Percentiles rank a stretch among this genome's conserved stretches.
Conservation (phyloP, 2,888 invertebrate species). For the Sabatieria punctata region DNA sequence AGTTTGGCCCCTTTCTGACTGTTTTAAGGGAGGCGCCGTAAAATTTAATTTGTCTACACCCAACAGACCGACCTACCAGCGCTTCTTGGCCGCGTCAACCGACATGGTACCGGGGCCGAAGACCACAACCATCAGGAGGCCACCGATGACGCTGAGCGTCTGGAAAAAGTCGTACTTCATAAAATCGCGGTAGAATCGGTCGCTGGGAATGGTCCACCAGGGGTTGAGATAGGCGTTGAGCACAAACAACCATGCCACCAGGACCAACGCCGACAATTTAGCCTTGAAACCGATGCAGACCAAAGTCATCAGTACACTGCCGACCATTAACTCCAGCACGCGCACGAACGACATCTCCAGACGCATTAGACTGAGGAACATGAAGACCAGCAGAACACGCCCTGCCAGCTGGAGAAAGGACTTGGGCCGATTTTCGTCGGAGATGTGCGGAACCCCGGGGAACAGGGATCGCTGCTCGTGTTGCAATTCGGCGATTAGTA, state of each 20-base stretch:
- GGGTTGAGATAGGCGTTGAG: conserved; percentile 95
- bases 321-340: conserved; percentile 60
- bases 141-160: conserved; percentile 96
- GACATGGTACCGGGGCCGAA: conserved; percentile 96
- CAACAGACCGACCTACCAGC: conserved; percentile 73
- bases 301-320: conserved; percentile 78
- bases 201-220: conserved; percentile 89
- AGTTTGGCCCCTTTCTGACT: too few relatives aligned
- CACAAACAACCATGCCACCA: conserved; percentile 63
- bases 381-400: conserved; percentile 82
- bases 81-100: conserved; percentile 99
- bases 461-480: conserved; percentile 72
- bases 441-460: conserved; percentile 55
- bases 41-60: too few relatives aligned
- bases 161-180: conserved; percentile 98
- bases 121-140: conserved; percentile 89
- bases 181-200: conserved; percentile 92
- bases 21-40: too few relatives aligned
- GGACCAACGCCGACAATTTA: conserved; percentile 81
- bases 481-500: conserved; percentile 86
- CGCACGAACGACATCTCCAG: conserved; percentile 72
- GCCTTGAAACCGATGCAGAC: conserved; percentile 97
- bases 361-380: conserved; percentile 89
- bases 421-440: conserved; percentile 79
- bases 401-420: conserved; percentile 89